These are phyloP conservation scores for Gerris lacustris DNA, from an alignment of 2,888 invertebrate species.

Conservation along the genomic window DNA sequence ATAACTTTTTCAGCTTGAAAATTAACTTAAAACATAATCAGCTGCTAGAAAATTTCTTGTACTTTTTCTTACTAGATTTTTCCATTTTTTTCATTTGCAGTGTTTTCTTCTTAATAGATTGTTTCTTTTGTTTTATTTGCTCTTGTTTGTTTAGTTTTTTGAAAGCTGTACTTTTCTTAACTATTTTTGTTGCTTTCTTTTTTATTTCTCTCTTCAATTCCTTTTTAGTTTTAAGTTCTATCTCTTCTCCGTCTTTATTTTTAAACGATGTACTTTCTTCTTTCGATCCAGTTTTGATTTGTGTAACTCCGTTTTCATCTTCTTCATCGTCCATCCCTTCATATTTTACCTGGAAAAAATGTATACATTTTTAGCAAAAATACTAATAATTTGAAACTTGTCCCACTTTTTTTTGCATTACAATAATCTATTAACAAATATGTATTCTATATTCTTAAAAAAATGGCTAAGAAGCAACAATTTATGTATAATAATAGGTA, in stretches of 20 bases:
- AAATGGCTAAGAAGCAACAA: slow-evolving; percentile 8
- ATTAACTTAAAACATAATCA: too few relatives aligned
- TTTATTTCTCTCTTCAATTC: slow-evolving; percentile 58
- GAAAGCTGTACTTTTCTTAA: slow-evolving; percentile 64
- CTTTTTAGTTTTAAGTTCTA: slow-evolving; percentile 48
- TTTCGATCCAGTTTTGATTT: background rate
- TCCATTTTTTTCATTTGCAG: slow-evolving; percentile 18
- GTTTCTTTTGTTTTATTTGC: slow-evolving; percentile 48
- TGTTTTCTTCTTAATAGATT: slow-evolving; percentile 37
- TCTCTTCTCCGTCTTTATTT: slow-evolving; percentile 34
- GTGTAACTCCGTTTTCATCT: slow-evolving; percentile 10
- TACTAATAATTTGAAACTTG: too few relatives aligned
- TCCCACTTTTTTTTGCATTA: too few relatives aligned
- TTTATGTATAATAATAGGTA: background rate
- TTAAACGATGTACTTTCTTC: background rate
- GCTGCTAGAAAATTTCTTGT: too few relatives aligned
- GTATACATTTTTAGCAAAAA: background rate
- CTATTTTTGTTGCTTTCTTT: slow-evolving; percentile 56
- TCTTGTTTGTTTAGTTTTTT: slow-evolving; percentile 56
- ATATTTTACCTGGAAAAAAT: slow-evolving; percentile 28
- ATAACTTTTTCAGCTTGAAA: too few relatives aligned
- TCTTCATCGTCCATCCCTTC: slow-evolving; percentile 29
- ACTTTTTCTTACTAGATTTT: slow-evolving; percentile 4
- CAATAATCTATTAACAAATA: background rate
- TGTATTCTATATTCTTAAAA: background rate